These are phyloP conservation scores for Speoplatyrhinus poulsoni DNA, from an alignment of 2,113 vertebrate genomes.

Conservation along the genomic window DNA sequence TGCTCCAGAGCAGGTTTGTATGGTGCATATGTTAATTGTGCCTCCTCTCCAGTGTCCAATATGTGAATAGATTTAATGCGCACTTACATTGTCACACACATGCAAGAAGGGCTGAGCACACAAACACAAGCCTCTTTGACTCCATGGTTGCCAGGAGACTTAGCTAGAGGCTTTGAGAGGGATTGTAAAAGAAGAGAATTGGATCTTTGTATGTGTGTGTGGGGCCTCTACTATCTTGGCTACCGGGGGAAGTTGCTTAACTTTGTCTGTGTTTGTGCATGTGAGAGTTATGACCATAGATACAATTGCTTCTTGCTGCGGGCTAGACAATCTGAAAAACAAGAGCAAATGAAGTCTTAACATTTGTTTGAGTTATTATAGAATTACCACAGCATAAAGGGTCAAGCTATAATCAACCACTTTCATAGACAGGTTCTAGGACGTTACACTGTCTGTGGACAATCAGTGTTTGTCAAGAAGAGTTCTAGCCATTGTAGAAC, in stretches of 20 bases:
- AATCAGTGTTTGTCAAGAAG: too few species aligned
- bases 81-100: conserved; percentile 6
- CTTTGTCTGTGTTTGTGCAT: conserved; percentile 41
- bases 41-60: conserved; percentile 55
- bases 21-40: conserved; percentile 19
- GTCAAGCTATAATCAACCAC: neutral
- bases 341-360: conserved; percentile 5
- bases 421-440: too few species aligned
- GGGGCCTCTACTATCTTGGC: conserved; percentile 36
- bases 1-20: too few species aligned
- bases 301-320: conserved; percentile 36
- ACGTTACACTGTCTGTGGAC: too few species aligned
- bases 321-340: neutral
- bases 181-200: conserved; percentile 64
- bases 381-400: conserved; percentile 20
- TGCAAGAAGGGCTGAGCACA: conserved; percentile 35
- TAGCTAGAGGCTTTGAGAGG: conserved; percentile 59
- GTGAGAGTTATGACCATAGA: conserved; percentile 17
- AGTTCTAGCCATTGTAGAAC: too few species aligned
- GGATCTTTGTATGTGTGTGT: conserved; percentile 39
- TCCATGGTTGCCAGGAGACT: conserved; percentile 76
- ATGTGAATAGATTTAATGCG: conserved; percentile 54
- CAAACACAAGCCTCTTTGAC: conserved; percentile 66
- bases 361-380: conserved; percentile 33
- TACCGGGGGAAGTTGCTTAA: conserved; percentile 53